Conservation (phyloP, 2,113 vertebrate genomes). For the Pteropus alecto region DNA sequence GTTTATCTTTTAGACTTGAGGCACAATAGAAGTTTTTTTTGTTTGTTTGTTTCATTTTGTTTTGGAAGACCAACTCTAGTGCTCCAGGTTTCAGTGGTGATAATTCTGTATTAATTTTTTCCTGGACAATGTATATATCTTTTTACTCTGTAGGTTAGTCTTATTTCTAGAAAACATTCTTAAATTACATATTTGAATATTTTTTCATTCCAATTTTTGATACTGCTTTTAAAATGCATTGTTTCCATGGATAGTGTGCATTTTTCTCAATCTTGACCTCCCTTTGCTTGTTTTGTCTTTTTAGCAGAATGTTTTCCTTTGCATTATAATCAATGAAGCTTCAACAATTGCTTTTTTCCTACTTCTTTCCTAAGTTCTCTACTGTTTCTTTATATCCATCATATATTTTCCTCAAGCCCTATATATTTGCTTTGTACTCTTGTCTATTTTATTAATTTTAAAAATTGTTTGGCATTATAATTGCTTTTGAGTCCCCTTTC, state of each 20-base stretch:
- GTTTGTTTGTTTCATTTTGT: neutral
- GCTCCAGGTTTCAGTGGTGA: neutral
- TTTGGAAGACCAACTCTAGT: neutral
- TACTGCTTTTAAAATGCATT: neutral
- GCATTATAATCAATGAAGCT: neutral
- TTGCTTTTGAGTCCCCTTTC: neutral
- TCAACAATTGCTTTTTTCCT: neutral
- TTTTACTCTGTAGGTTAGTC: neutral
- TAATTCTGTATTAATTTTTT: neutral
- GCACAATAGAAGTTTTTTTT: neutral
- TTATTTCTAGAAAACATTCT: constrained; percentile 9
- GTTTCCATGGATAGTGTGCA: neutral
- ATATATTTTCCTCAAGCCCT: neutral
- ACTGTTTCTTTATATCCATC: neutral
- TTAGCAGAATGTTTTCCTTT: neutral
- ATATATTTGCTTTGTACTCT: neutral
- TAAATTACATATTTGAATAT: neutral
- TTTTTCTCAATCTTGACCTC: neutral
- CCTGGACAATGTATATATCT: too few species aligned
- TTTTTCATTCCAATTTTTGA: neutral
- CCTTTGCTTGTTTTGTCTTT: neutral
- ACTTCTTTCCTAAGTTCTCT: neutral
- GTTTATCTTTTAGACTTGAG: neutral
- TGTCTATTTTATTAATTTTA: neutral
- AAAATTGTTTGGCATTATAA: neutral